phyloP scores from a whole-genome alignment of 2,888 invertebrate genomes.

The Epistrophe grossulariae region DNA sequence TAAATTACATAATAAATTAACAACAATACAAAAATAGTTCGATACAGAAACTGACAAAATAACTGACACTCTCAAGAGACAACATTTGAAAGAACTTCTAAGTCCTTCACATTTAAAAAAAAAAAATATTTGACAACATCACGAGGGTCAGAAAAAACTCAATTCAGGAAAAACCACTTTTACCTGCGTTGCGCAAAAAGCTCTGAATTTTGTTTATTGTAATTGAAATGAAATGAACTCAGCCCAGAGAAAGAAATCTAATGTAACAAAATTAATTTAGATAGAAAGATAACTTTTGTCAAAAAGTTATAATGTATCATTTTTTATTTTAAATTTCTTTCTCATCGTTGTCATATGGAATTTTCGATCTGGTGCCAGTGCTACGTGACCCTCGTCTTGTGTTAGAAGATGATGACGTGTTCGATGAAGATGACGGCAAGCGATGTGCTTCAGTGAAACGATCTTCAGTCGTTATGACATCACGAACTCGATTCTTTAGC shows the following conservation, averaged over 20 bases:
- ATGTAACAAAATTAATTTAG: conserved; percentile 28
- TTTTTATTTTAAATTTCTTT: conserved; percentile 58
- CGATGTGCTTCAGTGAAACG: conserved; percentile 70
- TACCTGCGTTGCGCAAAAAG: conserved; percentile 50
- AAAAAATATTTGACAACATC: conserved; percentile 43
- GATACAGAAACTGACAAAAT: background rate
- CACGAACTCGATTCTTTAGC: conserved; percentile 70
- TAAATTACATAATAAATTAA: background rate
- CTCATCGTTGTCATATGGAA: conserved; percentile 56
- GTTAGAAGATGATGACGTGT: conserved; percentile 13
- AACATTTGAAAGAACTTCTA: background rate
- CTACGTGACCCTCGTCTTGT: conserved; percentile 50
- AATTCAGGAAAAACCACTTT: conserved; percentile 53
- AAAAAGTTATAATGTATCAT: background rate
- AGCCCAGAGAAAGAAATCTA: conserved; percentile 58
- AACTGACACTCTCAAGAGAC: conserved; percentile 57
- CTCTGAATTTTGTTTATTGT: conserved; percentile 13
- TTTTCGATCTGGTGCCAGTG: conserved; percentile 38
- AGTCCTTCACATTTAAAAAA: conserved; percentile 33
- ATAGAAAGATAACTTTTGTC: background rate
- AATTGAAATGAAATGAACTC: conserved; percentile 51
- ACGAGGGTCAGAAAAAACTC: conserved; percentile 60
- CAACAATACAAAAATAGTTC: background rate
- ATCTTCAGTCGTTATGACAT: conserved; percentile 72
- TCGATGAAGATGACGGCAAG: conserved; percentile 66